These are phyloP conservation scores for Parnassius glacialis DNA, from an alignment of 2,888 invertebrate species.

Conservation along the genomic window DNA sequence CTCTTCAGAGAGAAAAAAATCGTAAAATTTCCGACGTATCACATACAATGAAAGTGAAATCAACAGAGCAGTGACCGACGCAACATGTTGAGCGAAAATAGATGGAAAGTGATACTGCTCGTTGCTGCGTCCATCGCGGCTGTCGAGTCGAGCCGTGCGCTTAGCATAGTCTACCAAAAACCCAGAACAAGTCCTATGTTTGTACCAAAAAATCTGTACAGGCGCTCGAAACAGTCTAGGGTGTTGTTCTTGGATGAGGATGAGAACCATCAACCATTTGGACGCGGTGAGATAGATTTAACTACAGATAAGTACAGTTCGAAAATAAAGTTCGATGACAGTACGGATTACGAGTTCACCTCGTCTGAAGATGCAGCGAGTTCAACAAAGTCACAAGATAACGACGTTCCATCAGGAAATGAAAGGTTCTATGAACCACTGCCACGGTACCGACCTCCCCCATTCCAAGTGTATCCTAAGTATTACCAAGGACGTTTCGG, in stretches of 20 bases:
- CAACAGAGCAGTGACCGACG: slow-evolving; percentile 65
- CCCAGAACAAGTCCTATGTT: slow-evolving; percentile 64
- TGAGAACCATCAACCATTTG: slow-evolving; percentile 57
- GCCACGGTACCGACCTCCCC: slow-evolving; percentile 48
- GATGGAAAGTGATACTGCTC: slow-evolving; percentile 75
- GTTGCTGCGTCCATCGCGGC: slow-evolving; percentile 58
- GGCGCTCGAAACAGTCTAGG: slow-evolving; percentile 48
- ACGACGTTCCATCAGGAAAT: slow-evolving; percentile 54
- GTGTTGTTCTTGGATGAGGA: slow-evolving; percentile 68
- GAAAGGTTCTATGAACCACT: slow-evolving; percentile 66
- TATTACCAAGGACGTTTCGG: slow-evolving; percentile 64
- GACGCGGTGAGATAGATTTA: slow-evolving; percentile 69
- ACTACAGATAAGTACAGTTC: slow-evolving; percentile 48
- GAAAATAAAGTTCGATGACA: slow-evolving; percentile 76
- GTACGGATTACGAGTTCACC: slow-evolving; percentile 69
- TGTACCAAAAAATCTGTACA: slow-evolving; percentile 57
- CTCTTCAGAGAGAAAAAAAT: slow-evolving; percentile 25
- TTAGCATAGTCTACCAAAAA: slow-evolving; percentile 61
- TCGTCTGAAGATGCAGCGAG: slow-evolving; percentile 51
- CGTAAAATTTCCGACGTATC: slow-evolving; percentile 25
- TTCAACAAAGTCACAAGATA: slow-evolving; percentile 35
- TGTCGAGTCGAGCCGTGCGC: slow-evolving; percentile 67
- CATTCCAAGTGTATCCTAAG: slow-evolving; percentile 47
- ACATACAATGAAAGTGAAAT: slow-evolving; percentile 73
- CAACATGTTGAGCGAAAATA: slow-evolving; percentile 74